Evolutionary conservation across 1,140 invertebrate genomes (phyloP), one percentile per base, ranked within the genome.

Genomic region (Drosophila ficusphila): DNA sequence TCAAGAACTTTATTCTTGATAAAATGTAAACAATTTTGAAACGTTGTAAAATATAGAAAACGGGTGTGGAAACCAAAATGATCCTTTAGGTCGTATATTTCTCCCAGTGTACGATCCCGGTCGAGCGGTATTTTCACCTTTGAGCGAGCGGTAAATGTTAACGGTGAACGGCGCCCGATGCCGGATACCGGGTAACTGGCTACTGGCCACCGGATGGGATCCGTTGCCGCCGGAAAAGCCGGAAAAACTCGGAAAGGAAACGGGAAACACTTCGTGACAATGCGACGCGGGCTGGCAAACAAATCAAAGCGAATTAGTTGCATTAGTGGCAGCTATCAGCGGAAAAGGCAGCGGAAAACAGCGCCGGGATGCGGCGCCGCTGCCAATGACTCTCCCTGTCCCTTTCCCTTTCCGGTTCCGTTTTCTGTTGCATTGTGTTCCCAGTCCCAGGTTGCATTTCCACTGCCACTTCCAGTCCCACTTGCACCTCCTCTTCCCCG

Each of bases 301-400:
- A 75, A 75, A 75, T 75, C 72, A 75, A 75, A 75, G 71, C 72
- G 72, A 75, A 75, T 75, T 75, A 75, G 72, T 75, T 75, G 72
- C 72, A 75, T 75, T 75, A 75, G 72, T 75, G 71, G 71, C 72
- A 75, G 72, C 72, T 75, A 75, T 75, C 72, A 75, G 72, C 72
- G 54, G 19, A 23, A 64, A 38, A 23, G 49, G 51, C 23, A 38
- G 33, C 21, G 21, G 23, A 31, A 16, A 52, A 46, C 39, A 11
- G 58, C 33, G 19, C 34, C 62, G 16, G 61, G 64, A 52, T 67
- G 61, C 64, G 60, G 34, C 60, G 34, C 19, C 36, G 60, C 44
- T 65, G 44, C 60, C 61, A 65, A 62, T 64, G 56, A 27, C 11
- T 58, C 25, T 42, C 36, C 27, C 23, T 18, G 23, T 41, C 33